Percentiles rank a stretch among this genome's conserved stretches.
phyloP scores from a whole-genome alignment of 1,140 invertebrate species.

The Riptortus pedestris region DNA sequence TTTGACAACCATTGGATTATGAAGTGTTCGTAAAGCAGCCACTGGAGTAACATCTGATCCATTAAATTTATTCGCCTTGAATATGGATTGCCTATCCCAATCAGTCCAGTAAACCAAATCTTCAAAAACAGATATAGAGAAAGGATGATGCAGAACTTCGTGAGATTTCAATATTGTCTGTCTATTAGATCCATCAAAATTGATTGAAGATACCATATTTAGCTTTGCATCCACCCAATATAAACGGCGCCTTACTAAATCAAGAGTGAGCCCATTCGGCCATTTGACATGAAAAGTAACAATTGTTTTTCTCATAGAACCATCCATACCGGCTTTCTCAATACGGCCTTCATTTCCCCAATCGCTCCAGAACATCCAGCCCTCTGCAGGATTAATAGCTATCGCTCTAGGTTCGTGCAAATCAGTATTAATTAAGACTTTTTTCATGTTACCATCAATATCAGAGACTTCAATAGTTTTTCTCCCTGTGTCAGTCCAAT shows the following conservation, averaged over 20 bases:
- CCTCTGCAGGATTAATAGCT: constrained; percentile 84
- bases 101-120: constrained; percentile 96
- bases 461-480: constrained; percentile 83
- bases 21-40: constrained; percentile 59
- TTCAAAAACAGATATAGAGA: constrained; percentile 84
- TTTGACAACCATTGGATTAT: constrained; percentile 90
- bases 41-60: constrained; percentile 65
- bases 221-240: constrained; percentile 96
- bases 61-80: constrained; percentile 88
- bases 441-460: constrained; percentile 79
- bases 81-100: constrained; percentile 87
- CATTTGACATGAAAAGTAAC: constrained; percentile 83
- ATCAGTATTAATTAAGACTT: constrained; percentile 67
- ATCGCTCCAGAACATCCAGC: constrained; percentile 96
- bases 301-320: constrained; percentile 73
- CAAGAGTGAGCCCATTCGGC: constrained; percentile 89
- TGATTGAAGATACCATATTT: constrained; percentile 71
- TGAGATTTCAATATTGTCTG: constrained; percentile 56
- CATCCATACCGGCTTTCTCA: constrained; percentile 90
- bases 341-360: constrained; percentile 86
- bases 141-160: constrained; percentile 73
- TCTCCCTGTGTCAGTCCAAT: constrained; percentile 89
- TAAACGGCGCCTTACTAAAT: constrained; percentile 67
- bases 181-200: constrained; percentile 72
- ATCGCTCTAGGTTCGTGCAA: constrained; percentile 91